These are phyloP conservation scores for Podocnemis expansa DNA, from an alignment of 2,113 vertebrate species.

Conservation along the genomic window DNA sequence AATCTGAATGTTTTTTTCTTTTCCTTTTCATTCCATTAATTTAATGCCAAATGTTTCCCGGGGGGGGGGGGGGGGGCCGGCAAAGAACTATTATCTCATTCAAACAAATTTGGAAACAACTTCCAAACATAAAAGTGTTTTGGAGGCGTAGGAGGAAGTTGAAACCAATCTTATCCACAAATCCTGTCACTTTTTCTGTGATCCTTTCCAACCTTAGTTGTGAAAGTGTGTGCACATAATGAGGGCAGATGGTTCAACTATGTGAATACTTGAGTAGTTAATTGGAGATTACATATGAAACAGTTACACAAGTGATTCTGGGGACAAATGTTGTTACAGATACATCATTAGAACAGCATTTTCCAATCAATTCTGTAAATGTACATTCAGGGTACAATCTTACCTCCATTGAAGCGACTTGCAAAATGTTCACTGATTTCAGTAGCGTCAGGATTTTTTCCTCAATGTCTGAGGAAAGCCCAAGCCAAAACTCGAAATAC, in stretches of 20 bases:
- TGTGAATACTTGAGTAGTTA: neutral
- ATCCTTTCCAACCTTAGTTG: neutral
- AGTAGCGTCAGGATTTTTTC: neutral
- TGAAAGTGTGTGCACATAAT: neutral
- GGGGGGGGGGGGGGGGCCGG: too few species aligned
- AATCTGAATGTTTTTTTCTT: neutral
- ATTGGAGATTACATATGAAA: fast-evolving
- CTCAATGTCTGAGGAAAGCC: neutral
- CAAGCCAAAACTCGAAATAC: neutral
- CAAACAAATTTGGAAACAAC: neutral
- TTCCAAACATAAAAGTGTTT: neutral
- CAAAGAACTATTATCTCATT: slow-evolving; percentile 10
- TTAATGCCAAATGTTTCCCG: neutral
- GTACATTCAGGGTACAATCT: neutral
- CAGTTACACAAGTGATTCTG: neutral
- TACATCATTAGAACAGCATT: neutral
- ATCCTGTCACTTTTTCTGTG: neutral
- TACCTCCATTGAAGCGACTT: neutral
- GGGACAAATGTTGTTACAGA: neutral
- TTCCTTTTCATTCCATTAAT: slow-evolving; percentile 17
- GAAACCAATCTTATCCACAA: neutral
- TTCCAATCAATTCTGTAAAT: neutral
- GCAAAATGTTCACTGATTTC: neutral
- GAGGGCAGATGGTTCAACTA: neutral
- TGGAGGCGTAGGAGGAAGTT: neutral